Base-by-base conservation (phyloP, 1,140 invertebrate genomes). In the Acromyrmex charruanus region DNA sequence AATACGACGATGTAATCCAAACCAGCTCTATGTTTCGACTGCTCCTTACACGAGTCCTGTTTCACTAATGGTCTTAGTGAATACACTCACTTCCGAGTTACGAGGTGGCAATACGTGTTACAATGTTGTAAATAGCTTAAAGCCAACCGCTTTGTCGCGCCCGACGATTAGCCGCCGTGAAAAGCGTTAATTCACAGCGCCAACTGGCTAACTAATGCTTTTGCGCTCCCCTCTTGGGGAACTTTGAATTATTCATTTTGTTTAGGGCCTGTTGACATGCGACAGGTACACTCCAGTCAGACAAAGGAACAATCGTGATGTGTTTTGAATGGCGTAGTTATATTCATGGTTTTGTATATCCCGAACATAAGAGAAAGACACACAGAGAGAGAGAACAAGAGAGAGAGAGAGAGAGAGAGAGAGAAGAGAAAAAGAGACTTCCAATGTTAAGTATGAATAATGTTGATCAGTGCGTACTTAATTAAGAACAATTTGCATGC, bases 241-340 rank as follows among this genome's bases (percentile, higher is more conserved):
- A 72, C 55, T 31, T 69, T 84, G 80, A 84, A 84, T 84, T 84
- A 84, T 84, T 74, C 80, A 84, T 84, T 84, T 84, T 84, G 69
- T 84, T 84, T 84, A 84, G 80, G 39, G 80, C 44, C 25, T 84
- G 80, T 84, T 84, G 80, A 84, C 69, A 84, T 44, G 69, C 31
- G 66, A 68, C 51, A 81, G 51, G 65, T 81, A 71, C 65, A 71
- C 66, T 69, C 55, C 25, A 44, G 25, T 84, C 25, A n/a, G 14
- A 84, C 80, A 84, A 84, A 84, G 80, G 80, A 84, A 84, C 80
- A 74, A 84, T 84, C 55, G 25, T 28, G 80, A 59, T 44, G 53
- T 75, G 55, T 75, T 84, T 84, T 84, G 68, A 84, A 74, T 72
- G 72, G 25, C 55, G 44, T 44, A 61, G 44, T 75, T 84, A 84